Conservation (phyloP, 2,113 vertebrate species). For the Chrysochloris asiatica region DNA sequence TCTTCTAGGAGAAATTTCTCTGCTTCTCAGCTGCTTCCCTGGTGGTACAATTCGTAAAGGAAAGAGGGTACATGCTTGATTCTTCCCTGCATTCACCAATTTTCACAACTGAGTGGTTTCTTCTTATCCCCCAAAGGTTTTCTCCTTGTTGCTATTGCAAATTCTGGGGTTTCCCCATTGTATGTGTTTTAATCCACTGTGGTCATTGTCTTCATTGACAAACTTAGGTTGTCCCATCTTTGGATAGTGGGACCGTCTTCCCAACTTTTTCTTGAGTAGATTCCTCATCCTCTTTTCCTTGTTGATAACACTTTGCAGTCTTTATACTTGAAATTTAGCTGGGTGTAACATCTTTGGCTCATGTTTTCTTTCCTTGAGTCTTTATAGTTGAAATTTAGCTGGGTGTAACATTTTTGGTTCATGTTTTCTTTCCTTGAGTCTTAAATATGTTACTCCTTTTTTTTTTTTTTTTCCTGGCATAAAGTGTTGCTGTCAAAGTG, state of each 20-base stretch:
- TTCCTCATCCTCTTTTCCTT: neutral
- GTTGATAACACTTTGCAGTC: neutral
- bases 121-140: neutral
- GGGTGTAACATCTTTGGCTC: neutral
- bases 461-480: neutral
- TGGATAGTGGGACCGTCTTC: neutral
- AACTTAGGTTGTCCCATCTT: neutral
- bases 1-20: too few relatives aligned
- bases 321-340: slow-evolving; percentile 31
- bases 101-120: too few relatives aligned
- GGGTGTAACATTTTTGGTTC: neutral
- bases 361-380: neutral
- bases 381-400: slow-evolving; percentile 19
- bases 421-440: neutral
- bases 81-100: too few relatives aligned
- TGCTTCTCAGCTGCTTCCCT: neutral
- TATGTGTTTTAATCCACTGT: neutral
- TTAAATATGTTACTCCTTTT: neutral
- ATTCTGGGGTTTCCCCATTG: neutral
- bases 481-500: neutral
- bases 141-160: neutral
- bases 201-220: neutral
- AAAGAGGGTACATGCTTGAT: neutral
- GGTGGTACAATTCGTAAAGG: neutral
- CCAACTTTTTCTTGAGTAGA: neutral